A percentile compares a stretch with the other conserved stretches of the same genome.
Evolutionary conservation across 2,888 invertebrate species (phyloP).

Genomic region (Eristalis arbustorum): DNA sequence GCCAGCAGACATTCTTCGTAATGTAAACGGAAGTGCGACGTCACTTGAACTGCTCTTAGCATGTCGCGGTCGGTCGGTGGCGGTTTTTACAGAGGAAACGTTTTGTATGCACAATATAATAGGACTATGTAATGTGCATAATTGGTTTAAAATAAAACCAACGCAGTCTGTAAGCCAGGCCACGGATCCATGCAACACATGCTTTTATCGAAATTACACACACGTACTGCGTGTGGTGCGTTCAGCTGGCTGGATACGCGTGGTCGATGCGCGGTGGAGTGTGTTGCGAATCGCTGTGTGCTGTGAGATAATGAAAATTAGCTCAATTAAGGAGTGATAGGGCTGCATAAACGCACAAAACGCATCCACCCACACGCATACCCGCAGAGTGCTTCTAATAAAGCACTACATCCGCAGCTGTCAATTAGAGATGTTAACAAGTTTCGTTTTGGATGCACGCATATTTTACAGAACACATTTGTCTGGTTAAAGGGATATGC

Average conservation of each 20-base stretch:
- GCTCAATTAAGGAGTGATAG: constrained; percentile 21
- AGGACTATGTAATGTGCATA: neutral
- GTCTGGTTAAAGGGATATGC: neutral
- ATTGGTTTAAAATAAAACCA: constrained; percentile 19
- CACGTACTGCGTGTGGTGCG: neutral
- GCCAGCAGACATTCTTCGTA: neutral
- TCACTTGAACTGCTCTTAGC: constrained; percentile 5
- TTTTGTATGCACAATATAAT: neutral
- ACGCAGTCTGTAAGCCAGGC: neutral
- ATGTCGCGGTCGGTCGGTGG: neutral
- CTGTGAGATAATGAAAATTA: constrained; percentile 25
- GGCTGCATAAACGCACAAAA: neutral
- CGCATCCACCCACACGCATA: neutral
- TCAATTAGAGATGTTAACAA: neutral
- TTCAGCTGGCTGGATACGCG: neutral
- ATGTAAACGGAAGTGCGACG: constrained; percentile 20
- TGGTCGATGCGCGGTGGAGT: neutral
- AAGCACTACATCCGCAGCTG: neutral
- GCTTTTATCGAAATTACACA: neutral
- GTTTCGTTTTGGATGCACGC: neutral
- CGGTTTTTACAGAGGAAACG: neutral
- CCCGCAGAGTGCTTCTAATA: neutral
- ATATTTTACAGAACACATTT: neutral
- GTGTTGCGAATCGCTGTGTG: neutral
- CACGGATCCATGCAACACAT: neutral